Conservation (phyloP, 2,113 vertebrate genomes). For the Trogon melanurus region DNA sequence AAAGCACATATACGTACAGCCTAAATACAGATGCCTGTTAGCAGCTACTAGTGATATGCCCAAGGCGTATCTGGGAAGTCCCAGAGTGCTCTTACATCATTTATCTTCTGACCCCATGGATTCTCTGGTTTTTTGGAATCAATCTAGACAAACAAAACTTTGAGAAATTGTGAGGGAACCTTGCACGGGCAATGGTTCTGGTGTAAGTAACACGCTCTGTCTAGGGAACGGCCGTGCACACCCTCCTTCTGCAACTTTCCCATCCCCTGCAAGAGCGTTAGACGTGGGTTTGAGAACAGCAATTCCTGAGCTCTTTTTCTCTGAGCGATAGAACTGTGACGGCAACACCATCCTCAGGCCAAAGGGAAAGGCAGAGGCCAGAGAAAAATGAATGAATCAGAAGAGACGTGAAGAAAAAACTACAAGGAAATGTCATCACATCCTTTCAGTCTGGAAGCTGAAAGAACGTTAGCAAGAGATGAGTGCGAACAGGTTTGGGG, state of each 20-base stretch:
- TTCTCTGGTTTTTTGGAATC: not conserved
- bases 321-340: not conserved
- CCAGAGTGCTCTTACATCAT: not conserved
- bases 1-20: fast-evolving
- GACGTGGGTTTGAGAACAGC: not conserved
- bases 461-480: not conserved
- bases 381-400: slow-evolving; percentile 9
- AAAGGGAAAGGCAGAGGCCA: slow-evolving; percentile 1
- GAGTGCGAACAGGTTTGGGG: not conserved
- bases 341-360: not conserved
- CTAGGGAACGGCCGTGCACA: fast-evolving
- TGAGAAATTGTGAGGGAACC: not conserved
- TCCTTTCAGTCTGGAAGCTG: not conserved
- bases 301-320: not conserved
- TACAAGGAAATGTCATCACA: slow-evolving; percentile 33
- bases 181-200: fast-evolving
- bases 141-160: not conserved
- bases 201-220: fast-evolving
- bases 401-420: not conserved
- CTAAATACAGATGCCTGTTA: not conserved
- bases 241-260: not conserved
- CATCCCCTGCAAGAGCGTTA: not conserved
- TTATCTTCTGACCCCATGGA: not conserved
- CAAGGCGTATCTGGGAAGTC: not conserved
- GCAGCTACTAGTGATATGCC: fast-evolving